Evolutionary conservation across 2,888 invertebrate species (phyloP).

Genomic region (Acanthosepion pharaonis): DNA sequence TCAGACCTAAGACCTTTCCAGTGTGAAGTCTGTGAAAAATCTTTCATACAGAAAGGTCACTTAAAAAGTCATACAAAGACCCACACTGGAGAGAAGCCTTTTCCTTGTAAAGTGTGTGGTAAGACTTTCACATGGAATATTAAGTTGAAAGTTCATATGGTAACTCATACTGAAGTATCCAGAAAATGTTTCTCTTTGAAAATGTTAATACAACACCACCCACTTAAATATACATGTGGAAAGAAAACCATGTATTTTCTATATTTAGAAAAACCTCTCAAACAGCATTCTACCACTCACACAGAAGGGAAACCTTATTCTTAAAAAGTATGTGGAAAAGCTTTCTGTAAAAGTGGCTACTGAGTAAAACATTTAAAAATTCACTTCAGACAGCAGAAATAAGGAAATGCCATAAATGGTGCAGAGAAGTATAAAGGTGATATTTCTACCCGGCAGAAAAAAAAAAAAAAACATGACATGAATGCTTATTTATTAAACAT

Average conservation of each 20-base stretch:
- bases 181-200: background rate
- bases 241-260: slow-evolving; percentile 52
- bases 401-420: background rate
- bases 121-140: background rate
- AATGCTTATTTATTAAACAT: too few species aligned
- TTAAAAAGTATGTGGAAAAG: slow-evolving; percentile 52
- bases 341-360: slow-evolving; percentile 51
- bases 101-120: background rate
- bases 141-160: background rate
- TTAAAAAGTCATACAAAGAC: background rate
- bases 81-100: background rate
- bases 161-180: background rate
- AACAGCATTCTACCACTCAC: slow-evolving; percentile 50
- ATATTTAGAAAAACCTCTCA: slow-evolving; percentile 50
- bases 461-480: too few species aligned
- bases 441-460: too few species aligned
- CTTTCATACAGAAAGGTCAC: background rate
- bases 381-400: slow-evolving; percentile 52
- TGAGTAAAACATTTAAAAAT: slow-evolving; percentile 54
- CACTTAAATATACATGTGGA: slow-evolving; percentile 50
- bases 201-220: background rate
- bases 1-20: background rate
- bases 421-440: too few species aligned
- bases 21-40: background rate
- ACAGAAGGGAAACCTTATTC: slow-evolving; percentile 52